phyloP scores from a whole-genome alignment of 2,113 vertebrate species.

The Petrocephalus zakoni region DNA sequence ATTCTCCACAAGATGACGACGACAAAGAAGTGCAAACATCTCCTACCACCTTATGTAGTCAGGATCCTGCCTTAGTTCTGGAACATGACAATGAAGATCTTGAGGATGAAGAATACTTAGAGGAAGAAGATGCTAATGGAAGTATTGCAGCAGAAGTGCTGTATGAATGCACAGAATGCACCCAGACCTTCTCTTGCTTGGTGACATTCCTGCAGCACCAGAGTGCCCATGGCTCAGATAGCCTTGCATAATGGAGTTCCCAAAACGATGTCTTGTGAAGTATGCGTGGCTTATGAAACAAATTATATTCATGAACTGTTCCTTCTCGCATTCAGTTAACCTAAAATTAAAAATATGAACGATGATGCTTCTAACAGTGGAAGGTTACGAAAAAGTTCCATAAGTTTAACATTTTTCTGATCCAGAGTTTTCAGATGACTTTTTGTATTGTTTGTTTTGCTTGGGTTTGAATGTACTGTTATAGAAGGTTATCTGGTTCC shows the following conservation, averaged over 20 bases:
- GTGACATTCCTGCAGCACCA: conserved; percentile 63
- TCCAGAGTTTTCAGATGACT: conserved; percentile 10
- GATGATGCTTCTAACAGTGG: background rate
- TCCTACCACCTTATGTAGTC: conserved; percentile 19
- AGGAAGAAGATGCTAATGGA: conserved; percentile 24
- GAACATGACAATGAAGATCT: conserved; percentile 37
- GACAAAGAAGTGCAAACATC: conserved; percentile 30
- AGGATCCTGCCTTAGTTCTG: conserved; percentile 29
- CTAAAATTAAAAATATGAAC: background rate
- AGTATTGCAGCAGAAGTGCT: conserved; percentile 41
- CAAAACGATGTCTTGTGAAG: background rate
- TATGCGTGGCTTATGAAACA: background rate
- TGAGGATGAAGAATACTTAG: conserved; percentile 37
- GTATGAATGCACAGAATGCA: conserved; percentile 64
- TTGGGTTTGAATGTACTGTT: conserved; percentile 1
- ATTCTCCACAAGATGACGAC: conserved; percentile 27
- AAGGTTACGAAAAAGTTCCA: background rate
- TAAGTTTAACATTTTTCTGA: background rate
- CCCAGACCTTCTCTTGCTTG: conserved; percentile 55
- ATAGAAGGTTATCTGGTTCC: background rate
- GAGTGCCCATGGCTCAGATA: conserved; percentile 53
- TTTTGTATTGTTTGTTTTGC: conserved; percentile 11
- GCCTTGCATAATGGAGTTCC: conserved; percentile 31
- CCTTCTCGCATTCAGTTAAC: background rate
- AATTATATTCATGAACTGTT: conserved; percentile 1